Conservation (phyloP, 2,113 vertebrate genomes). For the Argyrosomus japonicus region DNA sequence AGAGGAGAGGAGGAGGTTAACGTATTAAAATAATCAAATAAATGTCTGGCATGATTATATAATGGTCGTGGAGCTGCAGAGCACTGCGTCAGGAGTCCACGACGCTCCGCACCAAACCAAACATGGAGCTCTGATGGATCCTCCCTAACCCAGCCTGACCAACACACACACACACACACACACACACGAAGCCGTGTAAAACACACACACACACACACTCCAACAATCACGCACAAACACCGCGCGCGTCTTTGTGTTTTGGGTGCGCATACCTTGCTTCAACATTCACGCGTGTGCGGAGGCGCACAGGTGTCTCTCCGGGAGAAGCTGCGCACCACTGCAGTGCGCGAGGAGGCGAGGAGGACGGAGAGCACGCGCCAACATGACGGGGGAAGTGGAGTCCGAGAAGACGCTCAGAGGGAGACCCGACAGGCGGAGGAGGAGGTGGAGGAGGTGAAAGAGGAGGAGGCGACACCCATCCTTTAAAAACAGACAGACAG, state of each 20-base stretch:
- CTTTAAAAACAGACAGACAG: too few species aligned
- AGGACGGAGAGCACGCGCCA: constrained; percentile 52
- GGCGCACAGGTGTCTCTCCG: constrained; percentile 79
- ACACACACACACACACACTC: constrained; percentile 13
- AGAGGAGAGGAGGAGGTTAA: background rate
- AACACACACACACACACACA: constrained; percentile 44
- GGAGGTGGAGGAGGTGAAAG: too few species aligned
- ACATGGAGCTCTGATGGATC: constrained; percentile 72
- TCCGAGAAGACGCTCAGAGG: too few species aligned
- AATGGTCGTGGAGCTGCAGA: constrained; percentile 63
- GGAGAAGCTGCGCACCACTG: constrained; percentile 77
- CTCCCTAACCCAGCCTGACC: constrained; percentile 70
- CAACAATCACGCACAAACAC: constrained; percentile 3
- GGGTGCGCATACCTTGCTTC: constrained; percentile 13
- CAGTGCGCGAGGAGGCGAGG: constrained; percentile 60
- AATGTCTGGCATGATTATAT: constrained; percentile 67
- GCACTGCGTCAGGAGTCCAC: constrained; percentile 76
- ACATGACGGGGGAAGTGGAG: constrained; percentile 51
- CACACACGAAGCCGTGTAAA: constrained; percentile 6
- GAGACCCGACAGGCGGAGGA: too few species aligned
- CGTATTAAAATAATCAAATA: background rate
- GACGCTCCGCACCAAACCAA: constrained; percentile 63
- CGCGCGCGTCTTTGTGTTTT: too few species aligned
- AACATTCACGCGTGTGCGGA: constrained; percentile 55
- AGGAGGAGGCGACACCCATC: too few species aligned